Base-by-base conservation (phyloP, 2,797 vertebrate genomes). In the Discoglossus pictus region DNA sequence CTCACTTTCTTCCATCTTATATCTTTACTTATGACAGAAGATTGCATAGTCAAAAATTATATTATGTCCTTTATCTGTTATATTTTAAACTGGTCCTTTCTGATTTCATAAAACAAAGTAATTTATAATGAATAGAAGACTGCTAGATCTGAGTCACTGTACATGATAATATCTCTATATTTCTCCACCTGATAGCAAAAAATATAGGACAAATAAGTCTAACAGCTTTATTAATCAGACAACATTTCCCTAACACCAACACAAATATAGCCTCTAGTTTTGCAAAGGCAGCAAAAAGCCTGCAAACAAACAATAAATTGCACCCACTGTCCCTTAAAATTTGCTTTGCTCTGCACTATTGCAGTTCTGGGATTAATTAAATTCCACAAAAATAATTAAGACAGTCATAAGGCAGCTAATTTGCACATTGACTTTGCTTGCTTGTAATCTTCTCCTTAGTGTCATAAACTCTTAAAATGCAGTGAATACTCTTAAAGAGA, bases 311-410 rank as follows among this genome's bases (percentile, higher is more conserved):
- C 25, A 7, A 64, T 64, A 64, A 71, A 59, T 64, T 71, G 53
- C 61, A 52, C 68, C 61, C 61, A 71, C 68, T 59, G 53, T 71
- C 61, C 61, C 68, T 59, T 71, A 59, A 48, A 71, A 71, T 64
- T 64, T 71, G 68, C 68, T 71, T 64, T 52, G 25, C 68, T 71
- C 46, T 64, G 68, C 68, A 71, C 36, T 59, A 64, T 58, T 64
- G 53, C 46, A 42, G 68, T 58, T 43, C 25, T 71, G 68, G 68
- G 68, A 71, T 71, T 71, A 71, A 71, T 71, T 71, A 71, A 71
- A 71, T 59, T 64, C 61, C 46, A 58, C 68, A 71, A 71, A 31
- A 71, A 71, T 71, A 71, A 71, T 71, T 71, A 71, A 71, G 46
- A 64, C 61, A 39, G 53, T 71, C 61, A 64, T 65, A 71, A 71